Percentiles rank a stretch among this genome's conserved stretches.
These are phyloP conservation scores for Podargus strigoides DNA, from an alignment of 2,797 vertebrate genomes.

Conservation along the genomic window DNA sequence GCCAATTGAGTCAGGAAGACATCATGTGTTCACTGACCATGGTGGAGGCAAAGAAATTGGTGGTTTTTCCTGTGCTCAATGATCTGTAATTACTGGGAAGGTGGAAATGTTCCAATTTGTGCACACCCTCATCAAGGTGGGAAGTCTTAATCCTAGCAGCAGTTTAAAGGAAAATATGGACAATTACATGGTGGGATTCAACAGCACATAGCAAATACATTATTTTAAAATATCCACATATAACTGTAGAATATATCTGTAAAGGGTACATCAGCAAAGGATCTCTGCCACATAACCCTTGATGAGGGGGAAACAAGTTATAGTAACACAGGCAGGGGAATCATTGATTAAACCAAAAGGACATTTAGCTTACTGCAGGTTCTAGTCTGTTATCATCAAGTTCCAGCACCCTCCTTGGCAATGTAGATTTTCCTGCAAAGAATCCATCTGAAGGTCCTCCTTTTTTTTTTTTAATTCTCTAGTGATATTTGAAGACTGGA, in stretches of 20 bases:
- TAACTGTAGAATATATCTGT: not conserved
- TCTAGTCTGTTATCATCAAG: not conserved
- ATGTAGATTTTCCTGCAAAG: not conserved
- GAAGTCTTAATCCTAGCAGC: not conserved
- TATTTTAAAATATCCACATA: not conserved
- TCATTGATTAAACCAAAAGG: not conserved
- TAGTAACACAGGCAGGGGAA: not conserved
- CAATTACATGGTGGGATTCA: not conserved
- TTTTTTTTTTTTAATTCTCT: not conserved
- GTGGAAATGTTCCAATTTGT: not conserved
- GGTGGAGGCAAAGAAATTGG: not conserved
- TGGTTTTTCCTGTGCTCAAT: not conserved
- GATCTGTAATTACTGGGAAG: not conserved
- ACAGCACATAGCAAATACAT: not conserved
- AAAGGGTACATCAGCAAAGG: not conserved
- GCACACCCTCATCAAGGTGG: not conserved
- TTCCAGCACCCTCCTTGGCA: not conserved
- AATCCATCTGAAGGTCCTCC: not conserved
- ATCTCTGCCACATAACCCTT: not conserved
- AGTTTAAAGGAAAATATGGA: not conserved
- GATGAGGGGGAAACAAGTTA: not conserved
- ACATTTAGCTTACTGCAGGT: not conserved
- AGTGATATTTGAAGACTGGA: not conserved
- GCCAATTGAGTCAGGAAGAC: not conserved
- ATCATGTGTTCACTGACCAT: not conserved